Conservation (phyloP, 2,797 vertebrate genomes). For the Apogon talboti region DNA sequence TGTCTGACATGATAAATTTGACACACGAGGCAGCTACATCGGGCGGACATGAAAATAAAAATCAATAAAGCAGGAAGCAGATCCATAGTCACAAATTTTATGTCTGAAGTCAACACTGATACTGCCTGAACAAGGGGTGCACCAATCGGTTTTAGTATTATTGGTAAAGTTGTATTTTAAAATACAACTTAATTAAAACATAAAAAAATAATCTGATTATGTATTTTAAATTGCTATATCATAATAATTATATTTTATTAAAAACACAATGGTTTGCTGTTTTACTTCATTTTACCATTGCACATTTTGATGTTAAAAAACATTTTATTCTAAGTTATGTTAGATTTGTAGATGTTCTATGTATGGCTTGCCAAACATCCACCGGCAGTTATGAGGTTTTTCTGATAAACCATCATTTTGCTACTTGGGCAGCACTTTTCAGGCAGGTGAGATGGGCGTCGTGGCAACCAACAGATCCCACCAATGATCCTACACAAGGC, state of each 20-base stretch:
- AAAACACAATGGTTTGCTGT: too few species aligned
- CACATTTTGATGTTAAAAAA: too few species aligned
- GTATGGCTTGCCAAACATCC: neutral
- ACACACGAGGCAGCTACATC: slow-evolving; percentile 14
- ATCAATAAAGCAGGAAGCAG: neutral
- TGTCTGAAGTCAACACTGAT: slow-evolving; percentile 14
- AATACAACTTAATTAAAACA: too few species aligned
- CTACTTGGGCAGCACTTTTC: neutral
- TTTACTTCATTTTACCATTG: too few species aligned
- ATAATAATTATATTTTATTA: too few species aligned
- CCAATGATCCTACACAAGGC: slow-evolving; percentile 30
- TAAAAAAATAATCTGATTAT: too few species aligned
- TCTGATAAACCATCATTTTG: neutral
- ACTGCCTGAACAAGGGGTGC: neutral
- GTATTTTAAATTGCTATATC: too few species aligned
- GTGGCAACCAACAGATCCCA: slow-evolving; percentile 19
- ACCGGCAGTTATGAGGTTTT: neutral
- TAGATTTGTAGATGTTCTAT: too few species aligned
- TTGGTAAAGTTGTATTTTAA: too few species aligned
- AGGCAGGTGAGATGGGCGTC: slow-evolving; percentile 23
- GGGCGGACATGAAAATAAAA: slow-evolving; percentile 2
- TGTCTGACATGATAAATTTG: neutral
- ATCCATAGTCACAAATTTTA: neutral
- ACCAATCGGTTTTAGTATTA: too few species aligned
- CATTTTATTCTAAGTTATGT: too few species aligned